Percentiles rank a stretch among this genome's conserved stretches.
Evolutionary conservation across 2,888 invertebrate genomes (phyloP).

Genomic region (Molanna angustata): DNA sequence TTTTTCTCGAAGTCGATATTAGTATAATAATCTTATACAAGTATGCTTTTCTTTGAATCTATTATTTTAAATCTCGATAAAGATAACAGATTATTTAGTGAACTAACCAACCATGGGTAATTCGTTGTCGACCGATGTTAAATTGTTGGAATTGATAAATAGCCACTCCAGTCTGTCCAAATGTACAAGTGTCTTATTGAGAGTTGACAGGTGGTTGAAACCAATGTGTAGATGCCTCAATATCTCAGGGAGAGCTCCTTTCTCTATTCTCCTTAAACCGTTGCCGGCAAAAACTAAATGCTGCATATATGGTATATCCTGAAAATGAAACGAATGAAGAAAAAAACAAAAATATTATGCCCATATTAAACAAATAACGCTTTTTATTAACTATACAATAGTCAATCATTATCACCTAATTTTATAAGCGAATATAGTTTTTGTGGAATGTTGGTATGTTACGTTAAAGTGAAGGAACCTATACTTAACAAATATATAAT

Average conservation of each 20-base stretch:
- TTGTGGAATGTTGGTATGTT: too few species aligned
- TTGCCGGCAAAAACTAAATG: constrained; percentile 74
- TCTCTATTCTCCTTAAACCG: constrained; percentile 69
- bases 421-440: too few species aligned
- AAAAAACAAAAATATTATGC: too few species aligned
- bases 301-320: constrained; percentile 62
- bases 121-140: constrained; percentile 72
- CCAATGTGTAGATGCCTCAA: constrained; percentile 71
- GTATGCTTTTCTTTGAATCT: too few species aligned
- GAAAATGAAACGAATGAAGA: constrained; percentile 35
- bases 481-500: too few species aligned
- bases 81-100: constrained; percentile 13
- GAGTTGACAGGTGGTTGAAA: constrained; percentile 65
- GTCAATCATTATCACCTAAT: too few species aligned
- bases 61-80: neutral
- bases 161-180: constrained; percentile 73
- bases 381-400: too few species aligned
- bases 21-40: too few species aligned
- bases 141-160: constrained; percentile 73
- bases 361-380: too few species aligned
- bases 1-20: too few species aligned
- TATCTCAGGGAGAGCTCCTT: constrained; percentile 66
- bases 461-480: too few species aligned
- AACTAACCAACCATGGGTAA: constrained; percentile 60
- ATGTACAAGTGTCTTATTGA: constrained; percentile 77